Base-by-base conservation (phyloP, 2,797 vertebrate species). In the Parauchenoglanis ngamensis region DNA sequence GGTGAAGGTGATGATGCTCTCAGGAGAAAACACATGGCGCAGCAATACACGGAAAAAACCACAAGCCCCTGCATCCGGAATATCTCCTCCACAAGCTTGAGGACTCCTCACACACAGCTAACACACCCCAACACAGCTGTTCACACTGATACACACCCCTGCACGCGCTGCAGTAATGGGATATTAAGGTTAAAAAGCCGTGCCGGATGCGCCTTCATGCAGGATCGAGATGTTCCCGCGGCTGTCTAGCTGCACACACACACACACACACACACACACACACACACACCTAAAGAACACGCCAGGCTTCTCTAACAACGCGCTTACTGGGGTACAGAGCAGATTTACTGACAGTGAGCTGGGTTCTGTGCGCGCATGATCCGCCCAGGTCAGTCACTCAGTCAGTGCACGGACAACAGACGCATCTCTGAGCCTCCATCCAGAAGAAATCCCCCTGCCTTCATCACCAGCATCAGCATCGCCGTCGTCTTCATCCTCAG, bases 381-480 rank as follows among this genome's bases (percentile, higher is more conserved):
- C 78, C 85, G 78, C 85, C 85, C 85, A 68, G 85, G 85, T 67
- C 21, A 56, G 19, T 63, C 56, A 46, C 1, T 61, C 78, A 63
- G 12, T 81, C 31, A 35, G 31, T 31, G 52, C 3, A 12, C 76
- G 35, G 7, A 79, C 76, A 79, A 49, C 70, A 75, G 13, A 52
- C 75, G 4, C 75, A 56, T 21, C 21, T 81, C 59, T 61, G 78
- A 81, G 46, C 44, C 80, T 82, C 61, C 15, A 52, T 52, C 61
- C 80, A 28, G 28, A 67, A 67, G 17, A 81, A 17, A 61, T n/a
- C 44, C n/a, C n/a, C 44, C 44, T 3, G 80, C 17, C 46, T 65
- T 11, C 61, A 67, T 82, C 57, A 63, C 3, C 57, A 46, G 25
- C 56, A 59, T 59, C 78, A n/a, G 3, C 76, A 57, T 57, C n/a